Conservation (phyloP, 2,797 vertebrate species). For the Margarornis squamiger region DNA sequence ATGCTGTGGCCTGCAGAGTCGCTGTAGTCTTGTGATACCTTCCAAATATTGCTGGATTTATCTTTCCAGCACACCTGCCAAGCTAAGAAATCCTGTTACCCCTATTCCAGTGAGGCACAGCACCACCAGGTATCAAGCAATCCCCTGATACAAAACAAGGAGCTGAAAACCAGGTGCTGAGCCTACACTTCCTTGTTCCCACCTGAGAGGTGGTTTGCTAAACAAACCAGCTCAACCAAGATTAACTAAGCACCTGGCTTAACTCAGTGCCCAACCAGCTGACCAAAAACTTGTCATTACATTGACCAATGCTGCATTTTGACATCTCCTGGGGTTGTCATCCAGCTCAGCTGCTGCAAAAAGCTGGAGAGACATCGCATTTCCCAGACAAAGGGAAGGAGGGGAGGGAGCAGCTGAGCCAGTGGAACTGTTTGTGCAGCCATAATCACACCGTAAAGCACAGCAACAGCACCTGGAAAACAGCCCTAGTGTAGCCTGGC, state of each 20-base stretch:
- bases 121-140: background rate
- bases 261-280: background rate
- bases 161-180: background rate
- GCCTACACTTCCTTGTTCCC: background rate
- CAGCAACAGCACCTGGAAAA: background rate
- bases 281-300: background rate
- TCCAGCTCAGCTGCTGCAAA: background rate
- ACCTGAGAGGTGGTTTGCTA: background rate
- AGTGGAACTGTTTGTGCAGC: slow-evolving; percentile 16
- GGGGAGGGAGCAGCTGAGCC: background rate
- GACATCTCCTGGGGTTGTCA: background rate
- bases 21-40: background rate
- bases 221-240: background rate
- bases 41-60: background rate
- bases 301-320: background rate
- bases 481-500: background rate
- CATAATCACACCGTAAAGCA: background rate
- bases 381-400: slow-evolving; percentile 2
- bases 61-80: background rate
- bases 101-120: background rate
- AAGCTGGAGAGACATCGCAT: background rate
- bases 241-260: background rate
- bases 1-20: background rate
- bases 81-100: background rate
- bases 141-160: background rate